phyloP scores from a whole-genome alignment of 2,888 invertebrate species.

The Amphipyra tragopoginis region DNA sequence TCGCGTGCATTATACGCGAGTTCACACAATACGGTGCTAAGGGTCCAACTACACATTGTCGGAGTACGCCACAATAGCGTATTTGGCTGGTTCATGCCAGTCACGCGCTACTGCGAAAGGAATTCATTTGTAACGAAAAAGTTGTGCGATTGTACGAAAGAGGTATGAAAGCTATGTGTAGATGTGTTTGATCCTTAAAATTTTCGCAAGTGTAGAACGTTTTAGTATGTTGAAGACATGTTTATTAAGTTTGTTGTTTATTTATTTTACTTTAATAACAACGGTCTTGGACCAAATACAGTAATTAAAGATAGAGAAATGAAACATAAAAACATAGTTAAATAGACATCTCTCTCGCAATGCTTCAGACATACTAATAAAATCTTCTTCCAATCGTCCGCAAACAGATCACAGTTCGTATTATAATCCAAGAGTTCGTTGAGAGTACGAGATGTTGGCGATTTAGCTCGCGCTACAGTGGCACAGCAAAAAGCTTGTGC shows the following conservation, averaged over 20 bases:
- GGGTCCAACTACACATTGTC: slow-evolving; percentile 59
- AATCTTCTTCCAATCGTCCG: too few species aligned
- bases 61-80: slow-evolving; percentile 60
- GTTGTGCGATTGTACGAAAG: slow-evolving; percentile 56
- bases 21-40: slow-evolving; percentile 55
- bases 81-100: slow-evolving; percentile 66
- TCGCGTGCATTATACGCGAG: slow-evolving; percentile 22
- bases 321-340: too few species aligned
- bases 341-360: too few species aligned
- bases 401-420: too few species aligned
- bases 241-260: slow-evolving; percentile 24
- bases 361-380: too few species aligned
- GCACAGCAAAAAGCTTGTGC: too few species aligned
- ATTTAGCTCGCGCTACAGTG: too few species aligned
- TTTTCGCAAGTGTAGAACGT: slow-evolving; percentile 37
- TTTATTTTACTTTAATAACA: too few species aligned
- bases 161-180: slow-evolving; percentile 28
- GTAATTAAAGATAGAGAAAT: too few species aligned
- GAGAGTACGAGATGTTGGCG: too few species aligned
- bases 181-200: slow-evolving; percentile 49
- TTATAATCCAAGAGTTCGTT: too few species aligned
- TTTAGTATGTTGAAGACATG: slow-evolving; percentile 13
- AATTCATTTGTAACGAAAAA: slow-evolving; percentile 79
- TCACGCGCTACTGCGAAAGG: slow-evolving; percentile 71
- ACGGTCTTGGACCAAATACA: too few species aligned